Percentiles rank a stretch among this genome's conserved stretches.
phyloP scores from a whole-genome alignment of 2,888 invertebrate species.

The Amiota communis region DNA sequence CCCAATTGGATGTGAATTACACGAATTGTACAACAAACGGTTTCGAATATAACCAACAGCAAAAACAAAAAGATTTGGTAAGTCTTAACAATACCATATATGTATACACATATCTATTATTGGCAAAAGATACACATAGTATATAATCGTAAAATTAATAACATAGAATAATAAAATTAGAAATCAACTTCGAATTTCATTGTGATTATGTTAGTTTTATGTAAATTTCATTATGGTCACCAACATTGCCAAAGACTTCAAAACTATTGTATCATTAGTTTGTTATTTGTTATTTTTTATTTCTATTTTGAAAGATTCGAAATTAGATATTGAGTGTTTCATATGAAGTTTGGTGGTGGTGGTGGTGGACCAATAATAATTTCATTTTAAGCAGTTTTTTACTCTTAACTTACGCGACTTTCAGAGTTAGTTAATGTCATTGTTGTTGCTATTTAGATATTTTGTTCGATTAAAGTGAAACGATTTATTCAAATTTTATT shows the following conservation, averaged over 20 bases:
- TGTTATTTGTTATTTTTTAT: background rate
- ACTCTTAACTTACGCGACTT: conserved; percentile 53
- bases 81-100: conserved; percentile 47
- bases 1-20: conserved; percentile 71
- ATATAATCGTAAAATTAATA: background rate
- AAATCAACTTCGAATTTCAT: conserved; percentile 16
- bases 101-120: conserved; percentile 24
- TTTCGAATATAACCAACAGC: conserved; percentile 67
- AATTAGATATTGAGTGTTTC: conserved; percentile 46
- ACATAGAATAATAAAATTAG: conserved; percentile 13
- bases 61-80: conserved; percentile 37
- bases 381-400: conserved; percentile 8
- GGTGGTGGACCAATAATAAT: conserved; percentile 57
- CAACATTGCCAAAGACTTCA: background rate
- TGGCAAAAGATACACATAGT: background rate
- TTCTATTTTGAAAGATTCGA: conserved; percentile 39
- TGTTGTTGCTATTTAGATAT: background rate
- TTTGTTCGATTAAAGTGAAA: conserved; percentile 11
- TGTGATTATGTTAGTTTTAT: conserved; percentile 42
- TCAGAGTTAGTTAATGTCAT: conserved; percentile 6
- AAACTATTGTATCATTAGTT: background rate
- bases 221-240: conserved; percentile 46
- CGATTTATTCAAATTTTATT: conserved; percentile 57
- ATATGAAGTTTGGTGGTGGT: conserved; percentile 57
- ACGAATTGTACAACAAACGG: conserved; percentile 62